phyloP scores from a whole-genome alignment of 1,140 invertebrate species.

The Danaus melanippus region DNA sequence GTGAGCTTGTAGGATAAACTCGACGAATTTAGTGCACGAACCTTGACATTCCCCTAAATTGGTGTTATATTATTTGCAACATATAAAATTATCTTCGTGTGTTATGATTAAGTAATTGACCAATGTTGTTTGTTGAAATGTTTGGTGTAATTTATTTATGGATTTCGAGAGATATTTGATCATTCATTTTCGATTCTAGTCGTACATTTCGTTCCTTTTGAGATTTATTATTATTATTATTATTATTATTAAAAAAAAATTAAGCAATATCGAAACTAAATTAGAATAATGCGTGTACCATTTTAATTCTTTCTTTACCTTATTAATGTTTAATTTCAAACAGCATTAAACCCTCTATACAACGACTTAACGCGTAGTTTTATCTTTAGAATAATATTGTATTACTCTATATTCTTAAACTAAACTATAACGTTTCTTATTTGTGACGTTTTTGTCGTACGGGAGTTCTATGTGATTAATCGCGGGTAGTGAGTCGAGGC shows the following conservation, averaged over 20 bases:
- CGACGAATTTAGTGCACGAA: conserved; percentile 47
- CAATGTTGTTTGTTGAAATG: conserved; percentile 9
- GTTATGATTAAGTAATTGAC: conserved; percentile 8
- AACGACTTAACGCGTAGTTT: too few relatives aligned
- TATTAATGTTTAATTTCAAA: too few relatives aligned
- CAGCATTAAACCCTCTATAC: too few relatives aligned
- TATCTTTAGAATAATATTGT: too few relatives aligned
- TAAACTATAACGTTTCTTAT: too few relatives aligned
- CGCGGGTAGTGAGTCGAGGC: too few relatives aligned
- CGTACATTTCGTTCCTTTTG: not conserved
- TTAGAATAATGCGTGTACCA: too few relatives aligned
- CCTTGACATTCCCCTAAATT: conserved; percentile 6
- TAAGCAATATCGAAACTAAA: conserved; percentile 46
- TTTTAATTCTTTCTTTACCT: too few relatives aligned
- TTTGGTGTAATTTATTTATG: conserved; percentile 5
- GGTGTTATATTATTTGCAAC: conserved; percentile 9
- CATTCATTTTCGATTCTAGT: conserved; percentile 13
- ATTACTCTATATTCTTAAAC: too few relatives aligned
- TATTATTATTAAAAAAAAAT: conserved; percentile 38
- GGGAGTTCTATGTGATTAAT: too few relatives aligned
- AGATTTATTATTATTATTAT: conserved; percentile 4
- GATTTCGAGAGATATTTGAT: conserved; percentile 25
- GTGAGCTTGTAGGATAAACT: conserved; percentile 63
- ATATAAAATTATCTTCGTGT: not conserved
- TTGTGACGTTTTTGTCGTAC: too few relatives aligned